These are phyloP conservation scores for Montipora efflorescens DNA, from an alignment of 64 coral and sea anemone genomes.

Conservation along the genomic window DNA sequence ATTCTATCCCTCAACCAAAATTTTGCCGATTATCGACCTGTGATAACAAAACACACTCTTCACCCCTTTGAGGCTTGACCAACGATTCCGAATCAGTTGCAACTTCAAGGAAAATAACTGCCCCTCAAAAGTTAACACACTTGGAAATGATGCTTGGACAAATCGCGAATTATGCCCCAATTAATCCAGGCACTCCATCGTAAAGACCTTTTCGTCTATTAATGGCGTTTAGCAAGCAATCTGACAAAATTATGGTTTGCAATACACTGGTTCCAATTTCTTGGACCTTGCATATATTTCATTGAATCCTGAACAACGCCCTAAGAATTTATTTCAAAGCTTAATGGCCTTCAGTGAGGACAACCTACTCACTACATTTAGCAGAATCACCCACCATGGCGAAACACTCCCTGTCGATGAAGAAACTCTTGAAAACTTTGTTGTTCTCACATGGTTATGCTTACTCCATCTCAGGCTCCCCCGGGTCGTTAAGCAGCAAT, in stretches of 20 bases:
- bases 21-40: not conserved
- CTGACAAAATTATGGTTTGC: no score
- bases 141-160: conserved; percentile 9
- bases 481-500: not conserved
- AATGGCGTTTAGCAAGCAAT: not conserved
- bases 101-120: not conserved
- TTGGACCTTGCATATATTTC: not conserved
- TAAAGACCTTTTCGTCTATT: conserved; percentile 11
- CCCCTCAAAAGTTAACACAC: not conserved
- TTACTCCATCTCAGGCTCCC: conserved; percentile 44
- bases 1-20: conserved; percentile 3
- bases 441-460: conserved; percentile 44
- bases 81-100: not conserved
- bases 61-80: not conserved
- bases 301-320: conserved; percentile 10
- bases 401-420: not conserved
- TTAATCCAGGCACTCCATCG: not conserved
- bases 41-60: conserved; percentile 41
- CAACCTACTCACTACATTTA: conserved; percentile 8
- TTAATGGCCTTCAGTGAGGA: conserved; percentile 53
- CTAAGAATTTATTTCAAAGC: not conserved
- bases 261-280: no score
- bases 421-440: conserved; percentile 38
- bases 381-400: not conserved
- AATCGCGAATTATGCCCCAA: no score